Evolutionary conservation across 1,140 invertebrate species (phyloP), one percentile per base, ranked within the genome.

Genomic region (Brachionus koreanus): DNA sequence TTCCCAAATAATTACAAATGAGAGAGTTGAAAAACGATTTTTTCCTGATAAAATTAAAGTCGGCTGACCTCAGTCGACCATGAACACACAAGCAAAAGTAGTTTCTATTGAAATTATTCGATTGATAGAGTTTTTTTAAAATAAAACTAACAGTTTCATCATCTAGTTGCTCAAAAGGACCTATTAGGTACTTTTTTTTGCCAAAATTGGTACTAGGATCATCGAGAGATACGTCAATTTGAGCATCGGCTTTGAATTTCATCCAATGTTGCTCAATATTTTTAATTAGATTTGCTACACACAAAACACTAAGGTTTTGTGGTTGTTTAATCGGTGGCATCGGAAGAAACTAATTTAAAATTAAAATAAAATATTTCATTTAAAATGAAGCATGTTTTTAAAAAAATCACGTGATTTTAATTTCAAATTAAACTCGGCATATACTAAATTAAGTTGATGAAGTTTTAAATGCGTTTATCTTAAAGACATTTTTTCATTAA

Each of bases 41-140:
- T 61, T 79, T 79, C 16, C 25, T 25, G 12, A 79, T 61, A 79
- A 79, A 61, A 23, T 49, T 79, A 9, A 79, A 61, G 57, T 79
- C 61, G 0, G 19, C n/a, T 13, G 35, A 43, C 25, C 39, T 57
- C 2, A 61, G 12, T 61, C 16, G 19, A 16, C 10, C 23, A 42
- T 79, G 76, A 16, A 57, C 2, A 23, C 35, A 79, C 5, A 79
- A 3, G 35, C 37, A 79, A 57, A 79, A 16, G 9, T 37, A 65
- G 19, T 39, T 61, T 37, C 57, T 79, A 65, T 79, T 79, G 13
- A 79, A 43, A 42, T 33, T 16, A 61, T 79, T 79, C 10, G 19
- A 16, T 43, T 79, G 10, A 43, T 79, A 61, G 19, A 79, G 49
- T 10, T 16, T 57, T 79, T 65, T 57, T 25, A 79, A 16, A 16